Percentiles rank a stretch among this genome's conserved stretches.
phyloP scores from a whole-genome alignment of 2,888 invertebrate species.

The Oscheius myriophilus region DNA sequence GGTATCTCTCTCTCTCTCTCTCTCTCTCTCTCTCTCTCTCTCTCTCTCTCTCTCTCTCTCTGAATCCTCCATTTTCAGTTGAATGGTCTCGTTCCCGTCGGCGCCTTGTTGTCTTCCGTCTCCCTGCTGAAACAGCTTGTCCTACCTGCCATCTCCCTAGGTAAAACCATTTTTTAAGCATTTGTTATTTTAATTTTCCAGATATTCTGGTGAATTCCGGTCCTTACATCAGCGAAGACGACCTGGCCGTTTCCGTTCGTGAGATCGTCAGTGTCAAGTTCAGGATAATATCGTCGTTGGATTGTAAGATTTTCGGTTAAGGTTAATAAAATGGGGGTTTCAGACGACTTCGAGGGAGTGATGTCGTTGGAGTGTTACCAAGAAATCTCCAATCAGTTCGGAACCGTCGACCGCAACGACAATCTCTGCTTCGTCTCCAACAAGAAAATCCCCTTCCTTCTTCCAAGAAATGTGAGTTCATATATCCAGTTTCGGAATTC shows the following conservation, averaged over 20 bases:
- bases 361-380: conserved; percentile 64
- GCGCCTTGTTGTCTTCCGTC: conserved; percentile 66
- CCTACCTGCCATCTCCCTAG: conserved; percentile 63
- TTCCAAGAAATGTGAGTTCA: conserved; percentile 40
- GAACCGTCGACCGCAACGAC: conserved; percentile 48
- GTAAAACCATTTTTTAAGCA: conserved; percentile 34
- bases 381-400: conserved; percentile 58
- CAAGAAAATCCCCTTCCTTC: conserved; percentile 54
- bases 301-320: conserved; percentile 35
- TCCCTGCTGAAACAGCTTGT: conserved; percentile 68
- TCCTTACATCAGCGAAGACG: conserved; percentile 62
- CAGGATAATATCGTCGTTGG: conserved; percentile 58
- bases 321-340: conserved; percentile 6
- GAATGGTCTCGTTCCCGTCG: conserved; percentile 67
- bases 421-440: conserved; percentile 57
- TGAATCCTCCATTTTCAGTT: conserved; percentile 41
- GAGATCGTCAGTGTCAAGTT: conserved; percentile 57
- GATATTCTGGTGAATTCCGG: conserved; percentile 57
- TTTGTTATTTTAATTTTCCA: conserved; percentile 27
- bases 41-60: neutral
- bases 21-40: neutral
- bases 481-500: neutral
- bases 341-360: conserved; percentile 53
- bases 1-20: conserved; percentile 32
- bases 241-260: conserved; percentile 61